Percentiles rank a stretch among this genome's conserved stretches.
These are phyloP conservation scores for Sesamia nonagrioides DNA, from an alignment of 1,140 invertebrate species.

Conservation along the genomic window DNA sequence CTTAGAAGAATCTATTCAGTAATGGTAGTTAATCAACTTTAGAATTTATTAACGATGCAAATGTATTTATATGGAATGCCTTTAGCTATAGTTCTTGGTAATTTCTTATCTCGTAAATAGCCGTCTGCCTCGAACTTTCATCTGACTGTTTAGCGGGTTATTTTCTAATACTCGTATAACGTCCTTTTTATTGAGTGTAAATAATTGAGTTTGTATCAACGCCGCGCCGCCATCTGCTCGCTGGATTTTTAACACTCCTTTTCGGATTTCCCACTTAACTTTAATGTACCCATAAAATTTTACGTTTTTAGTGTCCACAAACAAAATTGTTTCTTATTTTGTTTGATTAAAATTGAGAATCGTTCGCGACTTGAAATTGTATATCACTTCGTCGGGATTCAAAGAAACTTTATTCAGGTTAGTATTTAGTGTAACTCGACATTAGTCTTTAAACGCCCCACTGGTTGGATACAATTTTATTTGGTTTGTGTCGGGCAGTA, in stretches of 20 bases:
- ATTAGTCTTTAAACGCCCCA: constrained; percentile 60
- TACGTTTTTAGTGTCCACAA: constrained; percentile 62
- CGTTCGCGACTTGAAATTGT: constrained; percentile 56
- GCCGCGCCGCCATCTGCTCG: constrained; percentile 78
- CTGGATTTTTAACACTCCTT: constrained; percentile 79
- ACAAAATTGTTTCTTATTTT: constrained; percentile 64
- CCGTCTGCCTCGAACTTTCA: constrained; percentile 46
- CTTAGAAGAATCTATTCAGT: too few species aligned
- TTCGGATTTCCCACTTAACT: constrained; percentile 86
- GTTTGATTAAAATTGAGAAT: constrained; percentile 64
- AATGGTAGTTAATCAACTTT: too few species aligned
- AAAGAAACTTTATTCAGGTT: constrained; percentile 67
- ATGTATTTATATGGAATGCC: constrained; percentile 8
- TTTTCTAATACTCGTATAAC: constrained; percentile 83
- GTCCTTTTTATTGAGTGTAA: constrained; percentile 87
- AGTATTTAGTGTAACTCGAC: constrained; percentile 56
- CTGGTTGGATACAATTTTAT: constrained; percentile 60
- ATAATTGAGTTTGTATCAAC: constrained; percentile 85
- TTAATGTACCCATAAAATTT: constrained; percentile 84
- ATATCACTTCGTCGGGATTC: constrained; percentile 73
- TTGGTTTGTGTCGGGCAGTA: constrained; percentile 53
- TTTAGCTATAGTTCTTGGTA: constrained; percentile 26
- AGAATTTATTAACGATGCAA: background rate
- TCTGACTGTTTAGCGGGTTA: constrained; percentile 70
- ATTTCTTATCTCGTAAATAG: constrained; percentile 65